A percentile compares a stretch with the other conserved stretches of the same genome.
phyloP scores from a whole-genome alignment of 1,140 invertebrate genomes.

The Oscheius sp. region DNA sequence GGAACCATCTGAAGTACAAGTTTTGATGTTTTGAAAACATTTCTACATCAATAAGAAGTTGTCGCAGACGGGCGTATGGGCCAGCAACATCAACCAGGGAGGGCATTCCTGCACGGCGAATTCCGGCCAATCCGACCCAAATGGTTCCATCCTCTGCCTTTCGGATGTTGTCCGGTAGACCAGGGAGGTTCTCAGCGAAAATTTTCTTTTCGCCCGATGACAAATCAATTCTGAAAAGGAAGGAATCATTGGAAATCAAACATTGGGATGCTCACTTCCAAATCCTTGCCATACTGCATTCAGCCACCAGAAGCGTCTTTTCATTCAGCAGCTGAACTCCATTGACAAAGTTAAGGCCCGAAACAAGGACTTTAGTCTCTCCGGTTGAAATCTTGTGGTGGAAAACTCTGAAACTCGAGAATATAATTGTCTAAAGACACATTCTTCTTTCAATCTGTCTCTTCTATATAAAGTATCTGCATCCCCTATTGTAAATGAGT shows the following conservation, averaged over 20 bases:
- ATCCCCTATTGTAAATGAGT: constrained; percentile 37
- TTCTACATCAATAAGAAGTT: constrained; percentile 55
- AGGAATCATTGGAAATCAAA: constrained; percentile 1
- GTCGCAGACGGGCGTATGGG: constrained; percentile 55
- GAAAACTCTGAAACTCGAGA: constrained; percentile 57
- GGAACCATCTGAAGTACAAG: constrained; percentile 29
- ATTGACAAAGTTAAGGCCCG: constrained; percentile 61
- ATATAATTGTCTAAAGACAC: constrained; percentile 39
- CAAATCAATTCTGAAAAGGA: background rate
- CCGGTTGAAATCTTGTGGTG: constrained; percentile 50
- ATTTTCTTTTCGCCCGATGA: constrained; percentile 51
- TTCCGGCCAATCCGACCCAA: constrained; percentile 42
- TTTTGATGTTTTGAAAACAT: background rate
- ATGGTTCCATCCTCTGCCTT: constrained; percentile 57
- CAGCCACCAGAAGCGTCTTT: constrained; percentile 57
- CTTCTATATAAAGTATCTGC: no score
- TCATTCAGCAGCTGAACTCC: constrained; percentile 62
- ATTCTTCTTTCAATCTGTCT: constrained; percentile 60
- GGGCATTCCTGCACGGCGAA: constrained; percentile 48
- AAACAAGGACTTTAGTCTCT: constrained; percentile 44
- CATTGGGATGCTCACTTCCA: constrained; percentile 43
- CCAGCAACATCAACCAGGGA: constrained; percentile 57
- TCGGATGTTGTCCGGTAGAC: constrained; percentile 63
- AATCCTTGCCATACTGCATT: constrained; percentile 60
- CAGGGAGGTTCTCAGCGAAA: constrained; percentile 62